A percentile compares a stretch with the other conserved stretches of the same genome.
Conservation (phyloP, 2,113 vertebrate genomes). For the Menura novaehollandiae region DNA sequence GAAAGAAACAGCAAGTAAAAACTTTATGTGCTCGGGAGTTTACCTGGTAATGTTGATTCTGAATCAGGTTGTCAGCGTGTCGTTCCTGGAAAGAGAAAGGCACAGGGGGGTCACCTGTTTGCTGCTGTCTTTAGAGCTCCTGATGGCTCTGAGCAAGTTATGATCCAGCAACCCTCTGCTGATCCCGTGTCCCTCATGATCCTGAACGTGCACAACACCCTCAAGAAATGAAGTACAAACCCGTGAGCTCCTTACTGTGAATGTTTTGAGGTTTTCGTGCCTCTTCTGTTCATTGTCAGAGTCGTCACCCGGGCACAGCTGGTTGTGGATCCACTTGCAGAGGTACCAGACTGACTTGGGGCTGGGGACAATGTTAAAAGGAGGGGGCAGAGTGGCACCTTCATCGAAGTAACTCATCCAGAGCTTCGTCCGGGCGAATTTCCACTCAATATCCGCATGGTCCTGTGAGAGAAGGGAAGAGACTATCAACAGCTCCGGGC, state of each 20-base stretch:
- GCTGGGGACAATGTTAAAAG: constrained; percentile 93
- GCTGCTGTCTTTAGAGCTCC: background rate
- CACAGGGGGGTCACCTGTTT: background rate
- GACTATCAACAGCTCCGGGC: background rate
- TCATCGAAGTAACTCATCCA: constrained; percentile 99
- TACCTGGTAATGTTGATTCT: constrained; percentile 97
- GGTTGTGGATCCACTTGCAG: constrained; percentile 87
- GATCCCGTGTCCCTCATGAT: accelerated
- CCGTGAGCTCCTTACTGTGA: constrained; percentile 77
- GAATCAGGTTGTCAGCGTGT: constrained; percentile 91
- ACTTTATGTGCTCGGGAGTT: background rate
- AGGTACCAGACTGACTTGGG: constrained; percentile 95
- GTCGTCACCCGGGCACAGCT: constrained; percentile 78
- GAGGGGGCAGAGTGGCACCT: constrained; percentile 93
- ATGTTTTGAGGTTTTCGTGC: constrained; percentile 87
- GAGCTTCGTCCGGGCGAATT: constrained; percentile 94
- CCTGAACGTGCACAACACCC: background rate
- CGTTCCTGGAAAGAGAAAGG: constrained; percentile 82
- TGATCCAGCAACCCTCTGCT: background rate
- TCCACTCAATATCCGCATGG: constrained; percentile 97
- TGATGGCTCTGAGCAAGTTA: background rate
- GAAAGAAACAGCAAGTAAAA: background rate
- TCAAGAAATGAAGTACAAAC: background rate
- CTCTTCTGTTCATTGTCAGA: constrained; percentile 81
- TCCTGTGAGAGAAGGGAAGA: constrained; percentile 73